Base-by-base conservation (phyloP, 2,797 vertebrate genomes). In the Crax fasciolata region DNA sequence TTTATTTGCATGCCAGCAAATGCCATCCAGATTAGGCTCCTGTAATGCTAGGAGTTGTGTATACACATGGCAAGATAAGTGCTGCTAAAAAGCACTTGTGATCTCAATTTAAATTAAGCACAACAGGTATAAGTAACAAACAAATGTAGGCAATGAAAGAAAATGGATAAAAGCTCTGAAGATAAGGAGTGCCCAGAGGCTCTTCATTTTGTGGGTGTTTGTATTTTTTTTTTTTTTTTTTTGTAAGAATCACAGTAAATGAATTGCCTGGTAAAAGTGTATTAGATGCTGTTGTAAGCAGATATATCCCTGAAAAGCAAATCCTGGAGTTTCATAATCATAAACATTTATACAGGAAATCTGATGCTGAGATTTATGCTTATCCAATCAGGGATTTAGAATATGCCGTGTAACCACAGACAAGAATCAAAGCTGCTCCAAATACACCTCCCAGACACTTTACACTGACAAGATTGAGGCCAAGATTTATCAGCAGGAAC, bases 341-440 rank as follows among this genome's bases (percentile, higher is more conserved):
- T 9, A 5, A 73, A 52, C 80, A 77, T 89, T 93, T 78, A 67
- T 13, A 58, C 20, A 55, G 66, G 58, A 70, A 55, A 71, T 55
- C 62, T 71, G 62, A 81, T 52, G 67, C 71, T 74, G 52, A 63
- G 75, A 85, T 65, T 95, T 85, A 65, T 68, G 88, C 86, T 93
- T 83, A 90, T 93, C 88, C 90, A 87, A 72, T 93, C 81, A 83
- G 61, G 89, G 81, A 51, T 95, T 90, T 90, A 13, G 90, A 89
- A 87, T 27, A 44, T 16, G n/a, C 67, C 44, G 9, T 12, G 51
- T 32, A 35, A 72, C 72, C 72, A 58, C 76, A 86, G 94, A 89
- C 84, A 87, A 68, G 82, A 89, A 84, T 90, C 65, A 84, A 84
- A 94, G 68, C 84, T 90, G 86, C 84, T 96, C 90, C 84, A 94